Percentiles rank a stretch among this genome's conserved stretches.
These are phyloP conservation scores for Anthophora plumipes DNA, from an alignment of 2,888 invertebrate species.

Conservation along the genomic window DNA sequence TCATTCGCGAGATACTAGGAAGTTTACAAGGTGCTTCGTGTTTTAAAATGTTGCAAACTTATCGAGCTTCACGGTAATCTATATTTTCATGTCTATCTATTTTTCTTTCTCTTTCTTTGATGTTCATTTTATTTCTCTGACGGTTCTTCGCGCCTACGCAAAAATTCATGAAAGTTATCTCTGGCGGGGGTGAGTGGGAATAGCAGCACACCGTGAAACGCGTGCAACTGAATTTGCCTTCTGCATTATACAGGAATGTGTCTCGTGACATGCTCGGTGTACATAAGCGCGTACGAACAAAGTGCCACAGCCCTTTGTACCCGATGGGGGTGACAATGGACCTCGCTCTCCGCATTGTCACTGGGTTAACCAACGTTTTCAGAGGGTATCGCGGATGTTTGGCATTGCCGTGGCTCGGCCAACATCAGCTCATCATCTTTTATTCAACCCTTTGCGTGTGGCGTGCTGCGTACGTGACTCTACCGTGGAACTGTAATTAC, in stretches of 20 bases:
- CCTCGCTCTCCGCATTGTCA: slow-evolving; percentile 80
- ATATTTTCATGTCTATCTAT: background rate
- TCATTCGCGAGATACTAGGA: background rate
- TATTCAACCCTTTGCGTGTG: slow-evolving; percentile 67
- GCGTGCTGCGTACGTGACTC: slow-evolving; percentile 57
- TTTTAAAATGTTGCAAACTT: background rate
- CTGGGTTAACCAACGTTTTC: slow-evolving; percentile 81
- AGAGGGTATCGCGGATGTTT: slow-evolving; percentile 68
- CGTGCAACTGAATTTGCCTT: slow-evolving; percentile 71
- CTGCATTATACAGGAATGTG: slow-evolving; percentile 80
- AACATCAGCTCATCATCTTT: slow-evolving; percentile 71
- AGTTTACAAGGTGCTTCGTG: background rate
- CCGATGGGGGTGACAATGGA: slow-evolving; percentile 74
- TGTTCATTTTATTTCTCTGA: background rate
- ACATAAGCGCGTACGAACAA: slow-evolving; percentile 65
- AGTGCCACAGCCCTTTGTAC: slow-evolving; percentile 75
- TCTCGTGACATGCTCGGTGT: slow-evolving; percentile 63
- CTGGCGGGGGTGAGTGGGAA: slow-evolving; percentile 6
- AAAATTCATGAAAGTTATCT: slow-evolving; percentile 38
- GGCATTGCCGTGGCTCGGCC: slow-evolving; percentile 66
- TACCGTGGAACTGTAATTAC: slow-evolving; percentile 66
- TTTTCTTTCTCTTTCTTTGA: too few species aligned
- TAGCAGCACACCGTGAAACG: slow-evolving; percentile 36
- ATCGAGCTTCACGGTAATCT: background rate
- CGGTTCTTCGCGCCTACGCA: background rate